Base-by-base conservation (phyloP, 2,888 invertebrate species). In the Leptinotarsa peninsularis region DNA sequence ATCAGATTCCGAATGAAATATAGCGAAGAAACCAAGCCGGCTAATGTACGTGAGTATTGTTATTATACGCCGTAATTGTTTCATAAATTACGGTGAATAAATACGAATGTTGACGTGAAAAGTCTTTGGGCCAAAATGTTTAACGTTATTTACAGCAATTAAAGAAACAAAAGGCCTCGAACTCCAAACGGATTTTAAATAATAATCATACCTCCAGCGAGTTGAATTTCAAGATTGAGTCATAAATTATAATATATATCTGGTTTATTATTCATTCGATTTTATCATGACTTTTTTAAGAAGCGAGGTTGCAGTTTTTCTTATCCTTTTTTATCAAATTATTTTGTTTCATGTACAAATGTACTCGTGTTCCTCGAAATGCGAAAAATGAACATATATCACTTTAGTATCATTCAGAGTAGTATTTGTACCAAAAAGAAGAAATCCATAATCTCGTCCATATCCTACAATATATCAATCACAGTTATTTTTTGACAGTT, bases 61-160 rank as follows among this genome's bases (percentile, higher is more conserved):
- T 75, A 78, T 76, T 78, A 78, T 72, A 71, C 49, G 49, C 52
- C 69, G 71, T 78, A 75, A 78, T 78, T 78, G 75, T 75, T 73
- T 68, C 76, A 78, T 78, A 78, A 78, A 78, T 78, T 76, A 75
- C 43, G 54, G 67, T 23, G 70, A 78, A 78, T 78, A 67, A 66
- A 69, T 73, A 72, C 72, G 67, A 78, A 75, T 75, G 78, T 73
- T 76, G 78, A 78, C 76, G 78, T 73, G 69, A 52, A 71, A 70
- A 69, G 56, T 67, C 75, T 75, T 50, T 66, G 49, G 74, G 76
- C 73, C 69, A 54, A 56, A 52, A 70, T 54, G 33, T 71, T 68
- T 73, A 69, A 56, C 73, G 72, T 72, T 72, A 74, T 74, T 72
- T 72, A 69, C 74, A 73, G 71, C 74, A 76, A 78, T 78, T 75